Evolutionary conservation across 1,140 invertebrate genomes (phyloP), one percentile per base, ranked within the genome.

Genomic region (Heliconius eleuchia): DNA sequence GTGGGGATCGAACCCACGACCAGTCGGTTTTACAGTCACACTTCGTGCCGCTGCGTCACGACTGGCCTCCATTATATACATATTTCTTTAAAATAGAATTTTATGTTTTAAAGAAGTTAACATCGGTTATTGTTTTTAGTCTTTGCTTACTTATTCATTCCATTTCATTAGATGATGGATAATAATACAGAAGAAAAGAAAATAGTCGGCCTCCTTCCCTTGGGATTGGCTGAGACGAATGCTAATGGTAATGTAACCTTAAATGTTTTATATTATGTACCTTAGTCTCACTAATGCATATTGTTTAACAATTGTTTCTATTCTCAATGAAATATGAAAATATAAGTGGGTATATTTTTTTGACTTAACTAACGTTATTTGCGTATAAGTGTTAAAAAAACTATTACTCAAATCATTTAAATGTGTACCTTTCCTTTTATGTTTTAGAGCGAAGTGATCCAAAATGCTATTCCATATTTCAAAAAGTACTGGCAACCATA

Each of bases 161-260:
- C 4, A 57, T 30, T 78, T 73, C 34, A 71, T 84, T 66, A 85
- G 80, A 82, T 77, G 77, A 87, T 85, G 78, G 79, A 79, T 37
- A 80, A 76, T 73, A 60, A 83, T 74, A 75, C 80, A 76, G 84
- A 83, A 77, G 84, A 79, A 72, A 84, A 88, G 78, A 84, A 85
- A 76, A 78, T 73, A 37, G 74, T 86, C 72, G 88, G 91, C 34
- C 86, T 91, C 7, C 89, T 90, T 19, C 92, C 92, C 11, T 92
- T 94, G 92, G 86, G 88, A 79, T 79, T 94, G 71, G 92, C 92
- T 7, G 92, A 94, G 83, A 82, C 88, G 34, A 87, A 86, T 55
- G 75, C 79, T 74, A 87, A 85, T 81, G 83, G 86, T 89, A 83
- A 84, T 74, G 46, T 70, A 23, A 37, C 23, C 66, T 81, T 80